Conservation (phyloP, 1,140 invertebrate genomes). For the Chelonus insularis region DNA sequence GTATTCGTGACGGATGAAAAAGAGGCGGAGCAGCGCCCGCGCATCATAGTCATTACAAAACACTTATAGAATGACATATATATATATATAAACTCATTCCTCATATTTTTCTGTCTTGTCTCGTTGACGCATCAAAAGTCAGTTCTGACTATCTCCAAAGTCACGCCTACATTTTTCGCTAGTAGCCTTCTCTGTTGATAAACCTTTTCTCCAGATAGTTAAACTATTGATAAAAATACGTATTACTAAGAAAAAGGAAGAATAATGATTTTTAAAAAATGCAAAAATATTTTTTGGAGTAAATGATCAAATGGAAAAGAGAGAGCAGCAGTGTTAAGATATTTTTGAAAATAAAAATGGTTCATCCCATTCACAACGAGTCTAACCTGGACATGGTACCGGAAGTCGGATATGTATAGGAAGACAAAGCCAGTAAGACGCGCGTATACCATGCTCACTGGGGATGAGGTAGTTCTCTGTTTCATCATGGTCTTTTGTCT, state of each 20-base stretch:
- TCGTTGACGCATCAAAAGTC: slow-evolving; percentile 45
- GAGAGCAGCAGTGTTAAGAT: not conserved
- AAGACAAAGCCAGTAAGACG: slow-evolving; percentile 56
- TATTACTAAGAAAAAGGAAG: too few relatives aligned
- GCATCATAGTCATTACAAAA: slow-evolving; percentile 35
- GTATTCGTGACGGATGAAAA: slow-evolving; percentile 15
- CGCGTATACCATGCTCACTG: slow-evolving; percentile 22
- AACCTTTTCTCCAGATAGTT: too few relatives aligned
- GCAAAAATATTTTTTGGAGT: not conserved
- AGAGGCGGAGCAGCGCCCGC: slow-evolving; percentile 50
- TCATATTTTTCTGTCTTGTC: slow-evolving; percentile 39
- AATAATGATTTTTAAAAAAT: too few relatives aligned
- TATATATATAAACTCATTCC: slow-evolving; percentile 2
- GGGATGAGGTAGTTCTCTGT: slow-evolving; percentile 48
- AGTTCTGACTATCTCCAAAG: slow-evolving; percentile 24
- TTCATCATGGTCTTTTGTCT: slow-evolving; percentile 59
- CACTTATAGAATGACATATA: not conserved
- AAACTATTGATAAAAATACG: not conserved
- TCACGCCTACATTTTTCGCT: slow-evolving; percentile 19
- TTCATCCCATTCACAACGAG: slow-evolving; percentile 53
- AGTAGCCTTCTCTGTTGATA: too few relatives aligned
- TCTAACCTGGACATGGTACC: slow-evolving; percentile 44
- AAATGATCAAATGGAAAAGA: not conserved
- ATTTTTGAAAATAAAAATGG: too few relatives aligned
- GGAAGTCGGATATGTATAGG: slow-evolving; percentile 56